A percentile compares a stretch with the other conserved stretches of the same genome.
These are phyloP conservation scores for Haliaeetus leucogaster DNA, from an alignment of 2,113 vertebrate genomes.

Conservation along the genomic window DNA sequence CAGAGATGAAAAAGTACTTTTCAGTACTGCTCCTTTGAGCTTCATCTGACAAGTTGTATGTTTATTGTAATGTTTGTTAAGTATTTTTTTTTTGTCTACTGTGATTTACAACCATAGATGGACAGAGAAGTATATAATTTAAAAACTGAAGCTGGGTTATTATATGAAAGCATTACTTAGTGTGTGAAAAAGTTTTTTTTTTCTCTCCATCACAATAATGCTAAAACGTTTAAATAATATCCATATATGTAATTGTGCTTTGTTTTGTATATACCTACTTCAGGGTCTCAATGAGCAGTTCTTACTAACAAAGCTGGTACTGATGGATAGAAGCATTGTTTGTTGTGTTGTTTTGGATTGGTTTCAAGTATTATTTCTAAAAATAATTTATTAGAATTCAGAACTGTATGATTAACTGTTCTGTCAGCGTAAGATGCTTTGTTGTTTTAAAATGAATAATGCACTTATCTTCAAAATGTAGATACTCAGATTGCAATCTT, in stretches of 20 bases:
- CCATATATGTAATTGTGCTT: accelerated
- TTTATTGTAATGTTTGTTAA: background rate
- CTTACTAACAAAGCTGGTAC: background rate
- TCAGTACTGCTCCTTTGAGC: background rate
- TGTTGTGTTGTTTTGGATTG: background rate
- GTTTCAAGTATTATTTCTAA: background rate
- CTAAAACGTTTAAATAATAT: background rate
- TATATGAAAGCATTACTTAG: background rate
- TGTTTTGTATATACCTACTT: background rate
- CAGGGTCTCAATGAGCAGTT: background rate
- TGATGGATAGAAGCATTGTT: background rate
- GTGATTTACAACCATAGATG: background rate
- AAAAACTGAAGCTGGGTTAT: background rate
- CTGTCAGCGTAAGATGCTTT: background rate
- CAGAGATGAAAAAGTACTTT: background rate
- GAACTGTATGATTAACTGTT: background rate
- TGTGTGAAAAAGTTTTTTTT: background rate
- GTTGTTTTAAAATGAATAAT: background rate
- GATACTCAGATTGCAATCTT: background rate
- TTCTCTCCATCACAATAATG: background rate
- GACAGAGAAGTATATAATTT: background rate
- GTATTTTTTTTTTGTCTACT: background rate
- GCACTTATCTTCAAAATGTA: background rate
- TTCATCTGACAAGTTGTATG: background rate
- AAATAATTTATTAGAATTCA: background rate